A percentile compares a stretch with the other conserved stretches of the same genome.
These are phyloP conservation scores for Dermochelys coriacea DNA, from an alignment of 2,797 vertebrate species.

Conservation along the genomic window DNA sequence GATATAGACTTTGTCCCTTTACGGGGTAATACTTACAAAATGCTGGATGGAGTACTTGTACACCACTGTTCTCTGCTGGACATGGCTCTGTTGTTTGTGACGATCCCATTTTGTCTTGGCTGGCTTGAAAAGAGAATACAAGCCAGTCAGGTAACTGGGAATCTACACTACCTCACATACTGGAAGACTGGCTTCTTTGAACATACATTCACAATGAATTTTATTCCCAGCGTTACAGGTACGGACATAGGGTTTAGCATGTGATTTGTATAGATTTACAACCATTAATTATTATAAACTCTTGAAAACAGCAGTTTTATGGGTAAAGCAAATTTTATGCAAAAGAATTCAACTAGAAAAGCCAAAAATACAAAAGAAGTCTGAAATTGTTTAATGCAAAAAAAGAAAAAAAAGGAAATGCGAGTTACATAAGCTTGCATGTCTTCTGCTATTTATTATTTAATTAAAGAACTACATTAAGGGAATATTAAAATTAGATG, in stretches of 20 bases:
- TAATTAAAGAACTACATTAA: background rate
- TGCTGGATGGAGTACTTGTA: background rate
- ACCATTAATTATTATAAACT: background rate
- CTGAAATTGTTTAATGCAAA: background rate
- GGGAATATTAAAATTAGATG: background rate
- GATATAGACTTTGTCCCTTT: background rate
- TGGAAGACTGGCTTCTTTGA: background rate
- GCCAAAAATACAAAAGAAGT: background rate
- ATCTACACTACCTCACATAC: background rate
- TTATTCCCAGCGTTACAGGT: background rate
- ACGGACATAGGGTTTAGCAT: background rate
- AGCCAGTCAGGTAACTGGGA: background rate
- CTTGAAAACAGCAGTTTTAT: background rate
- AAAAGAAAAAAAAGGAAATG: fast-evolving
- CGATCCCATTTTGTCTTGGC: background rate
- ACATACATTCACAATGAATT: background rate
- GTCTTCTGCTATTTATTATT: background rate
- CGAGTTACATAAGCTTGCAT: background rate
- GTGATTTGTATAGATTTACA: background rate
- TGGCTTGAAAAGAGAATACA: background rate
- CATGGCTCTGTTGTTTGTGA: background rate
- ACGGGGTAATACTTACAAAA: background rate
- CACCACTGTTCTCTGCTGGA: background rate
- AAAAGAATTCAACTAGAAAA: background rate
- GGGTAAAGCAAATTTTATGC: background rate